Evolutionary conservation across 2,888 invertebrate genomes (phyloP).

Genomic region (Strigamia transsilvanica): DNA sequence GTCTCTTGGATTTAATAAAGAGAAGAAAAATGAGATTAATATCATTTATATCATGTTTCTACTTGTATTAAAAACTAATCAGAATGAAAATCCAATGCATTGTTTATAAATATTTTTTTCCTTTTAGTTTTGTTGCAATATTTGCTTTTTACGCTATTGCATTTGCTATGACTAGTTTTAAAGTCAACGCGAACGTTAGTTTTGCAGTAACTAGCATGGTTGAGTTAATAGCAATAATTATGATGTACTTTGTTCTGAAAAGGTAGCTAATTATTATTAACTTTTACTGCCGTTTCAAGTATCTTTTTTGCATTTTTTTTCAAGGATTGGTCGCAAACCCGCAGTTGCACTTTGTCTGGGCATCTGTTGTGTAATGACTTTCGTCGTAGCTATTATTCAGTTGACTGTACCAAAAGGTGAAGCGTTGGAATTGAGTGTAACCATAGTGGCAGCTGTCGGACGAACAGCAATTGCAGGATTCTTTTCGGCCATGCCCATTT

Average conservation of each 20-base stretch:
- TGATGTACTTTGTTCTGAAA: conserved; percentile 12
- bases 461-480: background rate
- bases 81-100: background rate
- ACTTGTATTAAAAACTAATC: conserved; percentile 3
- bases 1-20: background rate
- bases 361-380: background rate
- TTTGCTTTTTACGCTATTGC: conserved; percentile 19
- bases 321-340: conserved; percentile 3
- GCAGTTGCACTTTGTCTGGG: background rate
- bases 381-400: background rate
- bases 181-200: background rate
- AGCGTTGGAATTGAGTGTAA: conserved; percentile 1
- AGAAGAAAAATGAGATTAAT: conserved; percentile 6
- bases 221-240: background rate
- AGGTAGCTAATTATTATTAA: background rate
- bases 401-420: background rate
- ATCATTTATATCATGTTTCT: background rate
- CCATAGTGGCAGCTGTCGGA: conserved; percentile 4
- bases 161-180: conserved; percentile 3
- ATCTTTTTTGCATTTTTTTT: background rate
- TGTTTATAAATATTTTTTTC: background rate
- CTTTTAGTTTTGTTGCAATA: conserved; percentile 39
- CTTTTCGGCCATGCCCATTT: conserved; percentile 12
- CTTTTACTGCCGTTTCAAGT: too few species aligned
- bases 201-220: background rate